phyloP scores from a whole-genome alignment of 2,888 invertebrate genomes.

The Ormyrus rosae region DNA sequence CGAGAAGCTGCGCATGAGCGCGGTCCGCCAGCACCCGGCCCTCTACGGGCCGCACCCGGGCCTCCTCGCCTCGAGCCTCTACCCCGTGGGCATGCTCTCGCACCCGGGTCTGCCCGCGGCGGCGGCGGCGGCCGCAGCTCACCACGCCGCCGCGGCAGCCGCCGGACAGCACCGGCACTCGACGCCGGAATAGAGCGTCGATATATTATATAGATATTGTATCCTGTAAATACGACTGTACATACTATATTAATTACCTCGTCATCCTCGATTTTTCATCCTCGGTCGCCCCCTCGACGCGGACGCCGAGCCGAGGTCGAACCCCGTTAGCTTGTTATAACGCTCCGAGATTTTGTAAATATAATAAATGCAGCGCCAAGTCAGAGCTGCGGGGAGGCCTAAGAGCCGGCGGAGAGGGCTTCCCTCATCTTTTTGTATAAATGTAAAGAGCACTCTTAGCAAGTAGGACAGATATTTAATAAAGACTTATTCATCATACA shows the following conservation, averaged over 20 bases:
- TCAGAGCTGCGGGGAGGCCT: too few species aligned
- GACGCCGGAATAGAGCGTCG: slow-evolving; percentile 59
- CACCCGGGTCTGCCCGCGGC: slow-evolving; percentile 67
- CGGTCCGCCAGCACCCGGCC: slow-evolving; percentile 75
- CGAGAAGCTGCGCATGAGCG: slow-evolving; percentile 93
- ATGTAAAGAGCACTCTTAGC: slow-evolving; percentile 66
- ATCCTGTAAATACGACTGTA: slow-evolving; percentile 36
- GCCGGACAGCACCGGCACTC: slow-evolving; percentile 65
- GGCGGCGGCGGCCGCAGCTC: slow-evolving; percentile 17
- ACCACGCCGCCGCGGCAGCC: slow-evolving; percentile 6
- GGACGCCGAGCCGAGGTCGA: too few species aligned
- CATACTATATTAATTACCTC: neutral
- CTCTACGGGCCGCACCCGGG: slow-evolving; percentile 71
- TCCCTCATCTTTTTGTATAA: slow-evolving; percentile 68
- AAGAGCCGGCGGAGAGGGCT: neutral
- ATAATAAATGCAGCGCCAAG: too few species aligned
- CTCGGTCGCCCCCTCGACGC: too few species aligned
- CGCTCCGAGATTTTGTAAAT: too few species aligned
- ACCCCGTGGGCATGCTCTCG: slow-evolving; percentile 70
- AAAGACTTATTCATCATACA: slow-evolving; percentile 45
- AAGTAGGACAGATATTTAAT: slow-evolving; percentile 69
- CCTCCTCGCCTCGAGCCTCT: slow-evolving; percentile 68
- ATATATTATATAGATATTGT: slow-evolving; percentile 2
- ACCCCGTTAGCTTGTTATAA: too few species aligned
- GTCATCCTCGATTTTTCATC: neutral